Evolutionary conservation across 2,797 vertebrate species (phyloP).

Genomic region (Erpetoichthys calabaricus): DNA sequence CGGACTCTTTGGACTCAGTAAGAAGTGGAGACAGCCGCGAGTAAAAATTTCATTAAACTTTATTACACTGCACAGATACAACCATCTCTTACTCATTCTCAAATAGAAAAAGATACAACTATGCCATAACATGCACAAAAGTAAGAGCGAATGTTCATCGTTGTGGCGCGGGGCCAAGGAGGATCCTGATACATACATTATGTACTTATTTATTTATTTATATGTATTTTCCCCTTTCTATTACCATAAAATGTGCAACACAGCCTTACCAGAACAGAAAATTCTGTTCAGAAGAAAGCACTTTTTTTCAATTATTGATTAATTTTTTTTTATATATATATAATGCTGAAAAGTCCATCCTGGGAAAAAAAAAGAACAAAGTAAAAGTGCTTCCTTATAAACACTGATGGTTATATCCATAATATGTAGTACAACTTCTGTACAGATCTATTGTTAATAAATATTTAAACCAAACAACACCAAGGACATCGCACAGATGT

Average conservation of each 20-base stretch:
- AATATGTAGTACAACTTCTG: too few species aligned
- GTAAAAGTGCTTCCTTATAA: too few species aligned
- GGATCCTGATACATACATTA: conserved; percentile 15
- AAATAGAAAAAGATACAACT: conserved; percentile 79
- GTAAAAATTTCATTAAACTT: conserved; percentile 71
- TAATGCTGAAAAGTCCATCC: too few species aligned
- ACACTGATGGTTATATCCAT: too few species aligned
- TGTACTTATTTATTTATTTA: conserved; percentile 7
- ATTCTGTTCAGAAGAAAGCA: not conserved
- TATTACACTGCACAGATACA: conserved; percentile 81
- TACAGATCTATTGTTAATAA: too few species aligned
- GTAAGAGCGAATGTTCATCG: conserved; percentile 13
- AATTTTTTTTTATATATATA: too few species aligned
- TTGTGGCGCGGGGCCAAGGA: conserved; percentile 11
- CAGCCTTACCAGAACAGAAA: conserved; percentile 22
- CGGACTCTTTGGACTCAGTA: too few species aligned
- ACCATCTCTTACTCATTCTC: conserved; percentile 65
- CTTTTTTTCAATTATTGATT: not conserved
- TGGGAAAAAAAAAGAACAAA: too few species aligned
- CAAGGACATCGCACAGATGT: too few species aligned
- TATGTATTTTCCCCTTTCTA: not conserved
- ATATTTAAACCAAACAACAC: too few species aligned
- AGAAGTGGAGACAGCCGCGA: not conserved
- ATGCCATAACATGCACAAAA: conserved; percentile 69
- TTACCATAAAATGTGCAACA: conserved; percentile 9